Conservation (phyloP, 2,888 invertebrate species). For the Fragum fragum region DNA sequence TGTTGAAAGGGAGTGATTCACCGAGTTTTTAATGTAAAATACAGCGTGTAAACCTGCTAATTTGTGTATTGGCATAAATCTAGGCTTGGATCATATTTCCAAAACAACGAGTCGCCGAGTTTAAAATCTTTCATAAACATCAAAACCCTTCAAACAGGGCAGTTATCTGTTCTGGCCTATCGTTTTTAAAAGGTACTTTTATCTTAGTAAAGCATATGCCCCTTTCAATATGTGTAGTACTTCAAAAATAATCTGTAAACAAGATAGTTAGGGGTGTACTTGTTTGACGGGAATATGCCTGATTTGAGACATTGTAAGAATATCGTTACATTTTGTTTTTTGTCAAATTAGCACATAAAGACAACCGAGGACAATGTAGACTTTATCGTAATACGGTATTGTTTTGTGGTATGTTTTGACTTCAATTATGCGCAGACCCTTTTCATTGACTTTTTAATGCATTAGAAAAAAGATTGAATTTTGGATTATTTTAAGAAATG, state of each 20-base stretch:
- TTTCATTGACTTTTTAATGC: too few relatives aligned
- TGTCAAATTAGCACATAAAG: constrained; percentile 26
- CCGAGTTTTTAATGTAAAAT: constrained; percentile 14
- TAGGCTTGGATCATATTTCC: neutral
- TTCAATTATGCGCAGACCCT: neutral
- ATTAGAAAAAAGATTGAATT: too few relatives aligned
- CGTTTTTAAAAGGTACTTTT: neutral
- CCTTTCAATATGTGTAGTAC: neutral
- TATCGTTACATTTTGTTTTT: constrained; percentile 17
- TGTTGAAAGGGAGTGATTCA: neutral
- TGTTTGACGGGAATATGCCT: constrained; percentile 13
- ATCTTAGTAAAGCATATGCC: neutral
- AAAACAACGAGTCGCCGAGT: constrained; percentile 17
- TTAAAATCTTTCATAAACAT: constrained; percentile 3
- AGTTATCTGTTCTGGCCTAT: neutral
- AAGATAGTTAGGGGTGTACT: constrained; percentile 8
- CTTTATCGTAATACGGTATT: constrained; percentile 19
- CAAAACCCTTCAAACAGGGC: constrained; percentile 5
- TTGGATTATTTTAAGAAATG: too few relatives aligned
- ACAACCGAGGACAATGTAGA: neutral
- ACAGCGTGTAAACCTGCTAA: constrained; percentile 1
- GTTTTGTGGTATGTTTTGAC: constrained; percentile 14
- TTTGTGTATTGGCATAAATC: constrained; percentile 10
- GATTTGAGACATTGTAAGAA: constrained; percentile 13
- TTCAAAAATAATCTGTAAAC: neutral